Percentiles rank a stretch among this genome's conserved stretches.
Conservation (phyloP, 2,888 invertebrate species). For the Rhingia campestris region DNA sequence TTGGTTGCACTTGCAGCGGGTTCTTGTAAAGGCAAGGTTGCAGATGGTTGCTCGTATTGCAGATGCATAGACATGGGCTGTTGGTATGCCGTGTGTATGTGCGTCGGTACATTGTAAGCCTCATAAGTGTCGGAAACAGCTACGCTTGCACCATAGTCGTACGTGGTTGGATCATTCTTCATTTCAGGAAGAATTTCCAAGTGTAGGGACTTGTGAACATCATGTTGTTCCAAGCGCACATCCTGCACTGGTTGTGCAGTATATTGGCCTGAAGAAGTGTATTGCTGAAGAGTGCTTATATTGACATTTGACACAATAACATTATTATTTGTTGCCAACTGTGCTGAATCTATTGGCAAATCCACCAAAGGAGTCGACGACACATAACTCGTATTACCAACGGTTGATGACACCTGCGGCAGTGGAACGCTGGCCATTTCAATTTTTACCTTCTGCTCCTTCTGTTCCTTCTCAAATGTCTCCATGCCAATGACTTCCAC, state of each 20-base stretch:
- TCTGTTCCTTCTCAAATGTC: conserved; percentile 63
- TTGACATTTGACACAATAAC: background rate
- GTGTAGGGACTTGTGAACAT: conserved; percentile 35
- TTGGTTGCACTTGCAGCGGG: background rate
- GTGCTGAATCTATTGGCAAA: conserved; percentile 14
- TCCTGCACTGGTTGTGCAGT: conserved; percentile 25
- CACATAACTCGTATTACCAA: conserved; percentile 2
- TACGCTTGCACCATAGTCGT: conserved; percentile 26
- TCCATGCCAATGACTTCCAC: conserved; percentile 66
- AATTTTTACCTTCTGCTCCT: conserved; percentile 54
- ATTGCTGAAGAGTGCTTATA: conserved; percentile 44
- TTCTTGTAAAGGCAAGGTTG: conserved; percentile 36
- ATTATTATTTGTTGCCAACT: background rate
- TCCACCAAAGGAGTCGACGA: background rate
- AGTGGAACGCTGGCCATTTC: conserved; percentile 51
- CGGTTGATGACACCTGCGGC: conserved; percentile 26
- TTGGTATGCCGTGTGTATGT: conserved; percentile 22
- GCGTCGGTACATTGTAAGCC: background rate
- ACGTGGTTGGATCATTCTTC: conserved; percentile 50
- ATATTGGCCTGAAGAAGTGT: conserved; percentile 13
- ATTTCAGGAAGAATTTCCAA: conserved; percentile 56
- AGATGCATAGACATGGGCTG: conserved; percentile 37
- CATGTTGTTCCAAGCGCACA: conserved; percentile 11
- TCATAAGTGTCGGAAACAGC: conserved; percentile 3
- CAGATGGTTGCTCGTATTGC: conserved; percentile 32